Evolutionary conservation across 2,113 vertebrate genomes (phyloP).

Genomic region (Zonotrichia leucophrys): DNA sequence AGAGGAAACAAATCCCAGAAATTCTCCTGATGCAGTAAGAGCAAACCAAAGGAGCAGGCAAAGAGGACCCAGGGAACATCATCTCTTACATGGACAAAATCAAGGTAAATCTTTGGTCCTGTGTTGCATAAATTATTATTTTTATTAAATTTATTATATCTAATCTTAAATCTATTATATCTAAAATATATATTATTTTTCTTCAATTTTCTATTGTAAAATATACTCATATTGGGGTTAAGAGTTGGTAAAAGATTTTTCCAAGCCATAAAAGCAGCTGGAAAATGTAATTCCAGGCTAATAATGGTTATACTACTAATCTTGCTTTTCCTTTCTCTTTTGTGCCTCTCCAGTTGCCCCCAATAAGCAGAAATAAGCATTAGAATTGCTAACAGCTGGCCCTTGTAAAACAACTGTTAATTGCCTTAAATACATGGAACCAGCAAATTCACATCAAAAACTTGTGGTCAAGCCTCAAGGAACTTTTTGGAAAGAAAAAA

Average conservation of each 20-base stretch:
- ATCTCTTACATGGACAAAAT: background rate
- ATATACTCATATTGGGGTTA: background rate
- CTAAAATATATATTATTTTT: background rate
- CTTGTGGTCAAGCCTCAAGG: background rate
- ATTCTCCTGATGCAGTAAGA: background rate
- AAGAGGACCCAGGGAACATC: background rate
- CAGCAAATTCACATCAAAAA: background rate
- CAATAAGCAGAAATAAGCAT: background rate
- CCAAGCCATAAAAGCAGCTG: background rate
- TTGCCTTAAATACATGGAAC: background rate
- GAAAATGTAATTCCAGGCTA: background rate
- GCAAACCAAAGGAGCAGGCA: background rate
- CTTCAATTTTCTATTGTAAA: background rate
- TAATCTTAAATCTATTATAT: background rate
- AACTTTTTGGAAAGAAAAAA: background rate
- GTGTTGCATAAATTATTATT: background rate
- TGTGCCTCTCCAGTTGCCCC: background rate
- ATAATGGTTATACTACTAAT: background rate
- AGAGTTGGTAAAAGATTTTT: background rate
- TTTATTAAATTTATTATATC: background rate
- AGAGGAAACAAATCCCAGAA: background rate
- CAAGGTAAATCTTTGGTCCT: background rate
- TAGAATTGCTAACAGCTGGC: background rate
- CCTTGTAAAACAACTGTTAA: background rate
- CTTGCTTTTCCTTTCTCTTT: background rate